Percentiles rank a stretch among this genome's conserved stretches.
Conservation (phyloP, 2,888 invertebrate species). For the Drosophila silvestris region DNA sequence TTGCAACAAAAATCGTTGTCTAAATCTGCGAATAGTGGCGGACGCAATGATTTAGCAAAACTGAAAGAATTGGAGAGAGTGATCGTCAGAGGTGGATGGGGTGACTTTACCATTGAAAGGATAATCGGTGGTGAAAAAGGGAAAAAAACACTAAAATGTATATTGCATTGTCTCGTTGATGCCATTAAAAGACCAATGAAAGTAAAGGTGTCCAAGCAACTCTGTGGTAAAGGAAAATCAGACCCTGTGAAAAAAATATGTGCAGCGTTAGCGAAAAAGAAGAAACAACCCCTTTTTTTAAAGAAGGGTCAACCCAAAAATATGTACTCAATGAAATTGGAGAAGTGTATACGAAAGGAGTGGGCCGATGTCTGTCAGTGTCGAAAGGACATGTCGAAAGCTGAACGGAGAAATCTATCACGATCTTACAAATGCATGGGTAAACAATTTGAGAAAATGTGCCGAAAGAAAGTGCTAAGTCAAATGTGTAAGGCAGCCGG, state of each 20-base stretch:
- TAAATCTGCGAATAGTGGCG: background rate
- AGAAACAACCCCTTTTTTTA: background rate
- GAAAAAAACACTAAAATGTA: too few relatives aligned
- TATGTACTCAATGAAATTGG: conserved; percentile 18
- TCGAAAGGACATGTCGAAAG: conserved; percentile 3
- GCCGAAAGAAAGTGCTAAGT: conserved; percentile 15
- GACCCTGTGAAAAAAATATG: conserved; percentile 4
- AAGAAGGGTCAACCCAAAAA: background rate
- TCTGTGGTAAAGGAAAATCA: background rate
- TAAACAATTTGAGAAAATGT: conserved; percentile 7
- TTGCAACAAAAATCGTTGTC: background rate
- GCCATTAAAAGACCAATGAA: rapidly evolving
- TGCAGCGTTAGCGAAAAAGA: background rate
- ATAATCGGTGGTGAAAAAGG: rapidly evolving
- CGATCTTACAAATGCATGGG: conserved; percentile 19
- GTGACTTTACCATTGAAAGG: too few relatives aligned
- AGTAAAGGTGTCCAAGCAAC: rapidly evolving
- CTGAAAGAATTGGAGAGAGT: too few relatives aligned
- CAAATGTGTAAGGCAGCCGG: conserved; percentile 20
- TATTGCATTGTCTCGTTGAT: too few relatives aligned
- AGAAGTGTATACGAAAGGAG: conserved; percentile 34
- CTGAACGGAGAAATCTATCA: conserved; percentile 9
- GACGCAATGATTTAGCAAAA: too few relatives aligned
- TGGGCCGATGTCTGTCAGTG: conserved; percentile 26
- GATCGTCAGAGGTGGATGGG: too few relatives aligned